Conservation (phyloP, 92 coral and sea anemone species). For the Siderastrea radians region DNA sequence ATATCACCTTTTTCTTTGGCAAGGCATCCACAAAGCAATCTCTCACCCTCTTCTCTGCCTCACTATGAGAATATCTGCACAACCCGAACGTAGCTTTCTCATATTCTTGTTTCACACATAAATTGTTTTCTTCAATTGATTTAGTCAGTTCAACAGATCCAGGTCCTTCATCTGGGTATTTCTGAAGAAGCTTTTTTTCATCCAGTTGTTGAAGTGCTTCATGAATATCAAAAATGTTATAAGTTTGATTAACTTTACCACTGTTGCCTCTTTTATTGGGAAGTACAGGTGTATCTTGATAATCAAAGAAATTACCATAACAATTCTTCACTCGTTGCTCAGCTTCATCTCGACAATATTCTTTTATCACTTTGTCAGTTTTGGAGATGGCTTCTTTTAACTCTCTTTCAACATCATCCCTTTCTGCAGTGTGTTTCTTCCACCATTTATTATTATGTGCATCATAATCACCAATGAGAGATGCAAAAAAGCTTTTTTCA, state of each 20-base stretch:
- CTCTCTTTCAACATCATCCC: not conserved
- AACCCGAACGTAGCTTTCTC: not conserved
- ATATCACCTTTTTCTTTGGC: not conserved
- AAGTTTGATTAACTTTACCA: too few relatives aligned
- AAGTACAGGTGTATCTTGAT: not conserved
- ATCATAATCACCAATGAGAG: not conserved
- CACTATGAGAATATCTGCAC: not conserved
- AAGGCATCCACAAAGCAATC: not conserved
- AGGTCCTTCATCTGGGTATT: constrained; percentile 8
- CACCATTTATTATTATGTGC: too few relatives aligned
- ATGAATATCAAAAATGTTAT: not conserved
- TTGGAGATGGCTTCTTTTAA: too few relatives aligned
- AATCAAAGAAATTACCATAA: too few relatives aligned
- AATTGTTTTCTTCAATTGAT: not conserved
- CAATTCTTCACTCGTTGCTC: not conserved
- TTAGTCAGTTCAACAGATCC: constrained; percentile 4
- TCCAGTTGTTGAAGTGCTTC: not conserved
- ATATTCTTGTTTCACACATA: not conserved
- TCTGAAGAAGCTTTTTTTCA: not conserved
- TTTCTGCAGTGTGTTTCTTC: not conserved
- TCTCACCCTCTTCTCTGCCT: not conserved
- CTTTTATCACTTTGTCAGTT: too few relatives aligned
- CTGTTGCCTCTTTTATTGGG: too few relatives aligned
- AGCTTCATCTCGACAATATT: not conserved
- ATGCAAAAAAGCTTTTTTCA: too few relatives aligned